Evolutionary conservation across 2,888 invertebrate genomes (phyloP).

Genomic region (Drosophila subsilvestris): DNA sequence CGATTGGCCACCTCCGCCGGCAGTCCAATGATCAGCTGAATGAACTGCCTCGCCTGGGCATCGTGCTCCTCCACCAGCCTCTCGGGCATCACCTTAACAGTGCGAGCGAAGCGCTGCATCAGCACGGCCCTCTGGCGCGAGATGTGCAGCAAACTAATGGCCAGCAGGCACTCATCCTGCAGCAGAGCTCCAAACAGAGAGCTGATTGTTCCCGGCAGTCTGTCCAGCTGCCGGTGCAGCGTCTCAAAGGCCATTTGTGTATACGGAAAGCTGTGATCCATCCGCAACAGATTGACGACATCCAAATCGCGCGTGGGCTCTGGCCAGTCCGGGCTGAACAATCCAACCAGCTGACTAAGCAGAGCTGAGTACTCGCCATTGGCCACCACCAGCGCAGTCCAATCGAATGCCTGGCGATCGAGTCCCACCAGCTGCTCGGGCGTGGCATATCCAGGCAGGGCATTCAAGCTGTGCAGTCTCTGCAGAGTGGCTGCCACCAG

Average conservation of each 20-base stretch:
- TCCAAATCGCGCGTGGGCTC: conserved; percentile 55
- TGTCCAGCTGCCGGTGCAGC: conserved; percentile 55
- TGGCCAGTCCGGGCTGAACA: conserved; percentile 87
- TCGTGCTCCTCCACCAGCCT: conserved; percentile 65
- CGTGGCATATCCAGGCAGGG: conserved; percentile 85
- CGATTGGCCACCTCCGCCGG: conserved; percentile 90
- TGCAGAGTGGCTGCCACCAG: conserved; percentile 77
- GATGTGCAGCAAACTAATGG: conserved; percentile 71
- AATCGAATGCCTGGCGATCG: conserved; percentile 84
- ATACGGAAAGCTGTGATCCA: conserved; percentile 80
- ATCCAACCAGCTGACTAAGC: conserved; percentile 85
- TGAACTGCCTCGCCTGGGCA: conserved; percentile 85
- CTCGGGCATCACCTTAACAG: conserved; percentile 66
- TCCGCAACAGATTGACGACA: conserved; percentile 75
- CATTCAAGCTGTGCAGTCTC: conserved; percentile 69
- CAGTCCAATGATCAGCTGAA: conserved; percentile 88
- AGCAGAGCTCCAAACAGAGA: conserved; percentile 65
- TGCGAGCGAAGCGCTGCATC: conserved; percentile 56
- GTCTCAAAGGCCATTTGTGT: conserved; percentile 69
- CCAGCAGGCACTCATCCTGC: conserved; percentile 70
- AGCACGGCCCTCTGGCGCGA: conserved; percentile 59
- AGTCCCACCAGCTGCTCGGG: conserved; percentile 87
- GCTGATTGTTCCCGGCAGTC: conserved; percentile 49
- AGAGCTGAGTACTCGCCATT: conserved; percentile 85
- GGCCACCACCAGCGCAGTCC: conserved; percentile 81